phyloP scores from a whole-genome alignment of 2,888 invertebrate genomes.

The Nudaria mundana region DNA sequence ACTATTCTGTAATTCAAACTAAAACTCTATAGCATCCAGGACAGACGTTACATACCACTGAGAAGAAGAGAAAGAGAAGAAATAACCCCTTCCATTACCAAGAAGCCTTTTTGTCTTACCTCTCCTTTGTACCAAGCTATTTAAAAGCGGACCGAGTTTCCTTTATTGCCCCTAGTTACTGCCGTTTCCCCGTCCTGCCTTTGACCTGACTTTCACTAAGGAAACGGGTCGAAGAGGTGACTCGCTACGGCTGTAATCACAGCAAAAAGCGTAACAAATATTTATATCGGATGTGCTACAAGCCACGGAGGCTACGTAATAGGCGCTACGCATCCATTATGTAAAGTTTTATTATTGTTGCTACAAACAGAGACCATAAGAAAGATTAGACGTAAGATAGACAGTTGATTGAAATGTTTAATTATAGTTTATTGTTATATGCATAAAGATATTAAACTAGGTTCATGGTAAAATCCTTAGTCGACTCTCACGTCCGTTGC shows the following conservation, averaged over 20 bases:
- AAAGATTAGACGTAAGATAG: too few relatives aligned
- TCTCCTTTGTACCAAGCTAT: conserved; percentile 6
- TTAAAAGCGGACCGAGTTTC: conserved; percentile 28
- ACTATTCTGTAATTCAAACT: too few relatives aligned
- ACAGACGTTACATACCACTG: too few relatives aligned
- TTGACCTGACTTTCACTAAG: conserved; percentile 35
- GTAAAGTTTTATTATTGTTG: conserved; percentile 5
- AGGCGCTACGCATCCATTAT: conserved; percentile 17
- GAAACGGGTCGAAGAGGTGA: conserved; percentile 25
- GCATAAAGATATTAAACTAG: too few relatives aligned
- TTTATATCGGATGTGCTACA: conserved; percentile 26
- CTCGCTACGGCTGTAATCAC: conserved; percentile 23
- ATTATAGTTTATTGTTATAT: too few relatives aligned
- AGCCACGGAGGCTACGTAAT: conserved; percentile 11
- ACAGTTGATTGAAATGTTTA: too few relatives aligned
- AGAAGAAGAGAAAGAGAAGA: too few relatives aligned
- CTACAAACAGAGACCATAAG: too few relatives aligned
- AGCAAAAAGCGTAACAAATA: conserved; percentile 33
- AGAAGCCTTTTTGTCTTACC: not conserved
- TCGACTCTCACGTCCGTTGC: too few relatives aligned
- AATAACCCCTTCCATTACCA: too few relatives aligned
- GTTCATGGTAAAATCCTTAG: too few relatives aligned
- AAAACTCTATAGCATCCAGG: too few relatives aligned
- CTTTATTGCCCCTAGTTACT: conserved; percentile 23
- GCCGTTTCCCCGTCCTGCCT: conserved; percentile 38